Percentiles rank a stretch among this genome's conserved stretches.
Evolutionary conservation across 2,797 vertebrate genomes (phyloP).

Genomic region (Neosilurus mollespiculum): DNA sequence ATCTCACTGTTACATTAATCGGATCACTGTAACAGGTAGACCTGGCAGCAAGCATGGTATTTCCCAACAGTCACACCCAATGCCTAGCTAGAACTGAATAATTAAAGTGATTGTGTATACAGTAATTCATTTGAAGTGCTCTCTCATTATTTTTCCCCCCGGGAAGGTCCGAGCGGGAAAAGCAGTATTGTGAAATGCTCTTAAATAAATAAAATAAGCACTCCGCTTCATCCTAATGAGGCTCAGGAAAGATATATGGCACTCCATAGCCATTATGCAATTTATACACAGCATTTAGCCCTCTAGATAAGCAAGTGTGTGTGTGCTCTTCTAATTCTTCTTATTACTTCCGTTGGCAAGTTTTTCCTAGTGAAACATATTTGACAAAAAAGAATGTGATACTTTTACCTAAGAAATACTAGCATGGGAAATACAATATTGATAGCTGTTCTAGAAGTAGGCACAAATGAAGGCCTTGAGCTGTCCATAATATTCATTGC

Average conservation of each 20-base stretch:
- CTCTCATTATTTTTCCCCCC: slow-evolving; percentile 56
- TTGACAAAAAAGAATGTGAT: neutral
- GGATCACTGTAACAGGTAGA: slow-evolving; percentile 51
- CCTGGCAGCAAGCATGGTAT: slow-evolving; percentile 34
- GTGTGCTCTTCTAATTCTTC: slow-evolving; percentile 1
- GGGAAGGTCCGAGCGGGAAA: slow-evolving; percentile 58
- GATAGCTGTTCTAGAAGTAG: neutral
- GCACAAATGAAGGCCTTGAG: neutral
- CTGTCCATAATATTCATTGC: neutral
- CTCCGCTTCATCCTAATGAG: slow-evolving; percentile 48
- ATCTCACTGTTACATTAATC: slow-evolving; percentile 50
- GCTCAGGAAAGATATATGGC: slow-evolving; percentile 45
- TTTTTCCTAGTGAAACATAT: neutral
- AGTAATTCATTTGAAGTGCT: slow-evolving; percentile 63
- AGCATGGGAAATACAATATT: neutral
- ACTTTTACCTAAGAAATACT: neutral
- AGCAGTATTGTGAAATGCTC: slow-evolving; percentile 44
- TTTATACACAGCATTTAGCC: slow-evolving; percentile 36
- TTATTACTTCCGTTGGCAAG: slow-evolving; percentile 9
- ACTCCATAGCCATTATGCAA: slow-evolving; percentile 44
- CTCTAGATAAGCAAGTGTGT: slow-evolving; percentile 18
- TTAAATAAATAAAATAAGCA: slow-evolving; percentile 57
- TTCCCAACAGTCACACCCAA: slow-evolving; percentile 62
- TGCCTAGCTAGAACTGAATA: slow-evolving; percentile 60
- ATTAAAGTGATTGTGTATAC: slow-evolving; percentile 59